These are phyloP conservation scores for Orestias chungarensis DNA, from an alignment of 2,797 vertebrate species.

Conservation along the genomic window DNA sequence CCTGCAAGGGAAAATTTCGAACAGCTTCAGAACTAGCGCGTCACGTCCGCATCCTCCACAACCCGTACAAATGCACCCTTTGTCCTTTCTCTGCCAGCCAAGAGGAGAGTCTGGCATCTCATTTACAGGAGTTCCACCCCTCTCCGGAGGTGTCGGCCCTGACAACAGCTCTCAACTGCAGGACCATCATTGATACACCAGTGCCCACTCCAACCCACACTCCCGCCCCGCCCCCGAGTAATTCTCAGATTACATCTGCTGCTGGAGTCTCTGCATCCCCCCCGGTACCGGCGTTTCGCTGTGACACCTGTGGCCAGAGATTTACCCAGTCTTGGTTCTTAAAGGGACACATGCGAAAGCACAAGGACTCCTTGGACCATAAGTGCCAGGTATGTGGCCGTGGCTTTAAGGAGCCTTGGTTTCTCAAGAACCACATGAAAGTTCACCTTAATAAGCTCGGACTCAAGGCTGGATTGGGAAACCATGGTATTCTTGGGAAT, in stretches of 20 bases:
- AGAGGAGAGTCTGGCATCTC: conserved; percentile 88
- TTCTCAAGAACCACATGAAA: conserved; percentile 97
- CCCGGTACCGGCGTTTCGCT: conserved; percentile 85
- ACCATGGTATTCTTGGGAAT: conserved; percentile 60
- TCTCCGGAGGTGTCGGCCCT: conserved; percentile 62
- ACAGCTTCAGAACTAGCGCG: conserved; percentile 89
- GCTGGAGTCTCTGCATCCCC: conserved; percentile 44
- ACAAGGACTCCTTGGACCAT: conserved; percentile 94
- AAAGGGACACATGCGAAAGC: conserved; percentile 95
- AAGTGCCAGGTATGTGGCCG: conserved; percentile 93
- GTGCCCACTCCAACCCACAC: conserved; percentile 74
- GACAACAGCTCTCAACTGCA: conserved; percentile 56
- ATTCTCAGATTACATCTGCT: conserved; percentile 66
- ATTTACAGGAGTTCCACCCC: conserved; percentile 87
- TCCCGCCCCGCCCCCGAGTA: conserved; percentile 57
- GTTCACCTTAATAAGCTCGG: conserved; percentile 94
- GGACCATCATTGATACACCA: conserved; percentile 67
- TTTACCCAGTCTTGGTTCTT: conserved; percentile 96
- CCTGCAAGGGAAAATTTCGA: conserved; percentile 94
- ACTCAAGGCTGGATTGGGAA: conserved; percentile 79
- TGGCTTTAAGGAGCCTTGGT: conserved; percentile 96
- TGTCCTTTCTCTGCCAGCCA: conserved; percentile 91
- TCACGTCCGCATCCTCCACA: conserved; percentile 91
- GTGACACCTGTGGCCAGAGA: conserved; percentile 91
- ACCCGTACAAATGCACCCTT: conserved; percentile 91